Conservation (phyloP, 2,113 vertebrate genomes). For the Origma solitaria region DNA sequence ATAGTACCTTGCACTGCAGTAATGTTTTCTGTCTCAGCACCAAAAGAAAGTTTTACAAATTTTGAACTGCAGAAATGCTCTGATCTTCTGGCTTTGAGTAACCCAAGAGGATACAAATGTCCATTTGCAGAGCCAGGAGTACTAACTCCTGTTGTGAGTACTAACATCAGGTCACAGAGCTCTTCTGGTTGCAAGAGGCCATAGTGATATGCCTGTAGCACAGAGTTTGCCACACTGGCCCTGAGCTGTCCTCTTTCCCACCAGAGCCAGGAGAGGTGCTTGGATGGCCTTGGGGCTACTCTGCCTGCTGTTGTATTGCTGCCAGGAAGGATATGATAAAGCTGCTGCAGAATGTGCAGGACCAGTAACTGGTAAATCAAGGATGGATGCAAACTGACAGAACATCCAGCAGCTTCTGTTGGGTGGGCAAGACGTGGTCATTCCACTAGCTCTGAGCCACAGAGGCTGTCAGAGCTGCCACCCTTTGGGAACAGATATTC, state of each 20-base stretch:
- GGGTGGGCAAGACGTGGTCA: background rate
- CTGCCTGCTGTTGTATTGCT: background rate
- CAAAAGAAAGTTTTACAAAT: background rate
- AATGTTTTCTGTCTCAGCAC: background rate
- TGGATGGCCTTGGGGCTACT: background rate
- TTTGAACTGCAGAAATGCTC: background rate
- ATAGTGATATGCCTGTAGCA: accelerated
- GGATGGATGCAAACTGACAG: background rate
- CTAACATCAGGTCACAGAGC: background rate
- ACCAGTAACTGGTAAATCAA: background rate
- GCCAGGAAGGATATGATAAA: background rate
- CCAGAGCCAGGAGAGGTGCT: background rate
- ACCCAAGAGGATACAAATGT: background rate
- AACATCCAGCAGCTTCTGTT: background rate
- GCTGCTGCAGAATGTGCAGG: background rate
- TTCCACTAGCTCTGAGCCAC: background rate
- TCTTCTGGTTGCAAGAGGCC: background rate
- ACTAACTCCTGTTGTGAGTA: too few relatives aligned
- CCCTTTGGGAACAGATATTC: background rate
- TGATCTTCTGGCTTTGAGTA: background rate
- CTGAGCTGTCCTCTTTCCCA: background rate
- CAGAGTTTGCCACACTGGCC: background rate
- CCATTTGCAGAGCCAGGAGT: background rate
- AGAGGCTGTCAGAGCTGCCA: background rate
- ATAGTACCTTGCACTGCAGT: background rate